Conservation (phyloP, 2,888 invertebrate genomes). For the Microctonus hyperodae region DNA sequence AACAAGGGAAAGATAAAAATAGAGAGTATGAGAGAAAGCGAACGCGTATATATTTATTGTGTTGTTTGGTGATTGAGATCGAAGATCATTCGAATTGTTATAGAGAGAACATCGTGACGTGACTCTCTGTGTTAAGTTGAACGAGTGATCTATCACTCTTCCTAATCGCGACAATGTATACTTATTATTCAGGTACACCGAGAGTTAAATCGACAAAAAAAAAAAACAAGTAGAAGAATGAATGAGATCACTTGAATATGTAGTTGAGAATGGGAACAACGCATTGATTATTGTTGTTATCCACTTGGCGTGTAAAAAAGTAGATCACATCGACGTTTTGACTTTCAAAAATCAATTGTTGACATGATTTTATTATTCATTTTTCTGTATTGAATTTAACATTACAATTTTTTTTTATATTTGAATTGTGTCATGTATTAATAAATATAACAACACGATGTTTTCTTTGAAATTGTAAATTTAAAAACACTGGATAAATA, state of each 20-base stretch:
- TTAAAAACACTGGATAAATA: too few species aligned
- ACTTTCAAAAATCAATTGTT: background rate
- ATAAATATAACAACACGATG: too few species aligned
- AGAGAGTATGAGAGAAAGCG: conserved; percentile 27
- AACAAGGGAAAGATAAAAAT: background rate
- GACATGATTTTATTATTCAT: background rate
- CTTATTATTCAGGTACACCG: conserved; percentile 11
- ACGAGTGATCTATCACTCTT: background rate
- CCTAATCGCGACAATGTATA: conserved; percentile 7
- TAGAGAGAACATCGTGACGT: conserved; percentile 29
- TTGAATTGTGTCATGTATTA: too few species aligned
- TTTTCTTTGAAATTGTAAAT: too few species aligned
- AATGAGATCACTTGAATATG: conserved; percentile 15
- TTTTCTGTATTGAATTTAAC: background rate
- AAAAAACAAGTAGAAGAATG: conserved; percentile 10
- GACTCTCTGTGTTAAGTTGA: conserved; percentile 27
- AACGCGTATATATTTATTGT: conserved; percentile 14
- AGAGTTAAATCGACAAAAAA: conserved; percentile 12
- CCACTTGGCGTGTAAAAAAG: background rate
- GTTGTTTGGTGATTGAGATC: conserved; percentile 35
- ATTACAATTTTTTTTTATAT: background rate
- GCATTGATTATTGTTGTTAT: background rate
- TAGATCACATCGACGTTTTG: background rate
- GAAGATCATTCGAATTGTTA: conserved; percentile 48
- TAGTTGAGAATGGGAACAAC: background rate